A percentile compares a stretch with the other conserved stretches of the same genome.
phyloP scores from a whole-genome alignment of 2,888 invertebrate genomes.

The Unio pictorum region DNA sequence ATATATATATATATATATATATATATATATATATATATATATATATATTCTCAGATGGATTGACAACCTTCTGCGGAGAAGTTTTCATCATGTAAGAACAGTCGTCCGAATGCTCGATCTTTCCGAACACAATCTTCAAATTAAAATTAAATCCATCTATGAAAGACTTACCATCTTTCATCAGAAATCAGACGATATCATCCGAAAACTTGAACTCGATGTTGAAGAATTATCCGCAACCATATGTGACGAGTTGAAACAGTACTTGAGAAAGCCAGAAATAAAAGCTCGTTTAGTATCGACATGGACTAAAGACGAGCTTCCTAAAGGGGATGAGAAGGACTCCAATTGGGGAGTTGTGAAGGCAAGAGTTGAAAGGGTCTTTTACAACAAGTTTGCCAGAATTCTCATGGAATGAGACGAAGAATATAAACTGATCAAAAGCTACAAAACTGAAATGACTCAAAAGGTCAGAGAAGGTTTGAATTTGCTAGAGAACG shows the following conservation, averaged over 20 bases:
- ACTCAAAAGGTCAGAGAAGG: conserved; percentile 14
- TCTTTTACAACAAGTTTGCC: conserved; percentile 21
- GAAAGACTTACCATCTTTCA: conserved; percentile 34
- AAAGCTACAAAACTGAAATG: conserved; percentile 24
- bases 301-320: conserved; percentile 35
- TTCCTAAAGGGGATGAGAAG: conserved; percentile 20
- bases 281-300: conserved; percentile 27
- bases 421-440: conserved; percentile 20
- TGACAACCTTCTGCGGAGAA: conserved; percentile 44
- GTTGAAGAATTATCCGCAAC: conserved; percentile 24
- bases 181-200: conserved; percentile 26
- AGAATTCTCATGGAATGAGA: conserved; percentile 35
- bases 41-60: conserved; percentile 47
- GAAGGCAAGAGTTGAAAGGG: conserved; percentile 24
- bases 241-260: conserved; percentile 23
- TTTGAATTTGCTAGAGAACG: conserved; percentile 25
- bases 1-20: no score
- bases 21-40: no score
- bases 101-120: conserved; percentile 42
- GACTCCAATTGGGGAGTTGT: conserved; percentile 30
- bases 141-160: conserved; percentile 24
- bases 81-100: conserved; percentile 44
- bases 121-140: conserved; percentile 39
- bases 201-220: conserved; percentile 18
- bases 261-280: conserved; percentile 22